Base-by-base conservation (phyloP, 2,113 vertebrate species). In the Thalassarche chlororhynchos region DNA sequence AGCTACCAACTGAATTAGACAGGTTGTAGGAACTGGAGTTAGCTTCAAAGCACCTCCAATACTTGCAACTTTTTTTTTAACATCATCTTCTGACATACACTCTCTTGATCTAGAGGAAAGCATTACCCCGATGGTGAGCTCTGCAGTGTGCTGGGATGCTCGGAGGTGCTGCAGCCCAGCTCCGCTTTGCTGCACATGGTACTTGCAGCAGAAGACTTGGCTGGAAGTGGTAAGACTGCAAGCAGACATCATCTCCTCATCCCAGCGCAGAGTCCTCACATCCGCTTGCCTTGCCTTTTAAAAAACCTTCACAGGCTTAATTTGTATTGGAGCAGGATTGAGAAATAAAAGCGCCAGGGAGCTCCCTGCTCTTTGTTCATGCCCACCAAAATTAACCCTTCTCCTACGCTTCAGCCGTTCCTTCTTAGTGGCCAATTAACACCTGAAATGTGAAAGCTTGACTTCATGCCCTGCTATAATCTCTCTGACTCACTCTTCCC, bases 171-270 rank as follows among this genome's bases (percentile, higher is more conserved):
- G 46, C 28, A 75, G 61, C 47, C n/a, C 71, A 91, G 52, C 21
- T 18, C 4, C 2, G 5, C 36, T 38, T 60, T 0, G 2, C 28
- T 58, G 49, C 49, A 13, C 2, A 1, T 1, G 4, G 7, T 17
- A n/a, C 36, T 51, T 70, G 71, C 34, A 85, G 76, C 71, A 92
- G 44, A 54, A 17, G 31, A 2, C 34, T 79, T 54, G 55, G 36
- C 21, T 87, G 55, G 40, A 71, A 6, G 5, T 54, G 28, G 5
- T 83, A 64, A 71, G 32, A 6, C n/a, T 77, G 13, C 5, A 5
- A 49, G 46, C n/a, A 61, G 46, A 26, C 25, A 23, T 31, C 24
- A 14, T 20, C 42, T 69, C 82, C 34, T 62, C 51, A 25, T 55
- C 20, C 25, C 24, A 70, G 34, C 0, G 0, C 49, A n/a, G 54